Evolutionary conservation across 1,140 invertebrate genomes (phyloP).

Genomic region (Marisa cornuarietis): DNA sequence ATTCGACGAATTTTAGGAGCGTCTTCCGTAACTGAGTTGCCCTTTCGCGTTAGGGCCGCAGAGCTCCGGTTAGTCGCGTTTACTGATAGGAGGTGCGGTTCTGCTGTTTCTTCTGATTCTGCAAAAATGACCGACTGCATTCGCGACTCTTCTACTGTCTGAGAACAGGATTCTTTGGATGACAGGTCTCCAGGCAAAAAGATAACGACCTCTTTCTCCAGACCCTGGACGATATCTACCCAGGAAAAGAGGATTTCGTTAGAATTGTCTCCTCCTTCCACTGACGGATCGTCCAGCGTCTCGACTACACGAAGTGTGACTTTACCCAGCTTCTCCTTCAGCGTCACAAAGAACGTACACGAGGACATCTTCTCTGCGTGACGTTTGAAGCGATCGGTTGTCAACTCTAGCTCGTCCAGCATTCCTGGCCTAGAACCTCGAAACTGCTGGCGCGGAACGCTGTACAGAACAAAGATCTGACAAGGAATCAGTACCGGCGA

Average conservation of each 20-base stretch:
- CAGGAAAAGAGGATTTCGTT: background rate
- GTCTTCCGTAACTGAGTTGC: too few relatives aligned
- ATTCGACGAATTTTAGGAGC: too few relatives aligned
- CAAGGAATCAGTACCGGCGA: background rate
- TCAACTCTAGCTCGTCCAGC: background rate
- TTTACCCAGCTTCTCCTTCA: background rate
- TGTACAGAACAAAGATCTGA: background rate
- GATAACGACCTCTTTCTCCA: background rate
- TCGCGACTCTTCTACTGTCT: too few relatives aligned
- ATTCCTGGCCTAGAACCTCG: background rate
- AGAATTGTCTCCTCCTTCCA: background rate
- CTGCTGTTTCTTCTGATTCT: too few relatives aligned
- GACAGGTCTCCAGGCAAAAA: background rate
- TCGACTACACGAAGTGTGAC: background rate
- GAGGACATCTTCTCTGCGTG: background rate
- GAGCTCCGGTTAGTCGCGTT: too few relatives aligned
- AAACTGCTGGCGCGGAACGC: background rate
- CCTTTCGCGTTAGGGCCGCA: too few relatives aligned
- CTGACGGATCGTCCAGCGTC: background rate
- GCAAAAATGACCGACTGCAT: too few relatives aligned
- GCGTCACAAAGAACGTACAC: background rate
- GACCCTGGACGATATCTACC: background rate
- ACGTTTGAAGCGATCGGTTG: background rate
- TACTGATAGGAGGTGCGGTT: too few relatives aligned
- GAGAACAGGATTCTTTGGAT: too few relatives aligned